Evolutionary conservation across 2,888 invertebrate species (phyloP), one percentile per base, ranked within the genome.

Genomic region (Serrognathus titanus): DNA sequence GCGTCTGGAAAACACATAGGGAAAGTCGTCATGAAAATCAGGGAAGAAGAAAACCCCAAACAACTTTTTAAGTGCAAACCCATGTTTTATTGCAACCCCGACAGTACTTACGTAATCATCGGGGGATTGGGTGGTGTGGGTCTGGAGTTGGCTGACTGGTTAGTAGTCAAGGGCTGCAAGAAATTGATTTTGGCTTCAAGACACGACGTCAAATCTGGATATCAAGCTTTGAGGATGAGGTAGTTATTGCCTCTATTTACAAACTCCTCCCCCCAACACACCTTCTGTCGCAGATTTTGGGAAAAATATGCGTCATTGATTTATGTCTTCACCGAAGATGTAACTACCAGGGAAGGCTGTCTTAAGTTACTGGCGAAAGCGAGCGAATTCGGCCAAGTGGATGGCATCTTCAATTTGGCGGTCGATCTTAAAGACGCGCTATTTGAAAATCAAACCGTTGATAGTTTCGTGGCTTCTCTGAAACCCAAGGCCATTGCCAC

Each of bases 381-480:
- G 0, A 76, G 77, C 35, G 63, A 80, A 0, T 72, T 89, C 63
- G 92, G 87, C 1, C 84, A 85, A 2, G 84, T 96, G n/a, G 89
- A 88, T 20, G 94, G 89, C 20, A 87, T 97, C 50, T 96, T 95
- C 79, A 94, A 97, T 74, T 80, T 96, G 60, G 96, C 96, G 4
- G 93, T 94, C 68, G 84, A 87, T 1, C 75, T 94, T 7, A 83
- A 82, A 59, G 94, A 94, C 71, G 84, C 84, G 0, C 78, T 92
- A 46, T 85, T 94, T 73, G 85, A 87, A 67, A 92, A 92, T 71
- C 92, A 92, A 76, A 87, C 84, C 0, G 74, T 78, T 2, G 87
- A 89, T 51, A 82, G 81, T 8, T 94, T 90, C 72, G 78, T 79
- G 58, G 83, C 80, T 5, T 89, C 90, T 0, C 84, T 85, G 59